Evolutionary conservation across 1,140 invertebrate species (phyloP), one percentile per base, ranked within the genome.

Genomic region (Orussus abietinus): DNA sequence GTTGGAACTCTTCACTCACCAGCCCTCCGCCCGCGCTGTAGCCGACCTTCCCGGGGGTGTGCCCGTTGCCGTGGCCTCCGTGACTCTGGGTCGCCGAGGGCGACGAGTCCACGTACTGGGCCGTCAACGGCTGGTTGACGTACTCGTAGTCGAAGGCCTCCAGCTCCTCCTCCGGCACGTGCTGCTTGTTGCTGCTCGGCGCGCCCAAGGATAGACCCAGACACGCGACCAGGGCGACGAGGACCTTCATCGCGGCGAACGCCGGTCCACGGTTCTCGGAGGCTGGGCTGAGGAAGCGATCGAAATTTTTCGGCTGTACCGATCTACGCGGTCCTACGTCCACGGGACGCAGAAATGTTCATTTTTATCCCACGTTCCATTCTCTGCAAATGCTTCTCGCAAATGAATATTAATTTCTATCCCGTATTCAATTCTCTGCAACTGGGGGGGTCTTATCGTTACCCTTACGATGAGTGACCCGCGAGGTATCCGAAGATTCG

Each of bases 21-120:
- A 74, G 39, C 11, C 65, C 56, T 2, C 71, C 71, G 19, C 70
- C 71, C 4, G 60, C 63, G 41, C 69, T 70, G 46, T 60, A 69
- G 3, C 67, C 69, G 1, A 19, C n/a, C 19, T 42, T n/a, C n/a
- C n/a, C n/a, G n/a, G n/a, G n/a, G n/a, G n/a, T n/a, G n/a, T n/a
- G n/a, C n/a, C n/a, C n/a, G n/a, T n/a, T 26, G 10, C 21, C n/a
- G 26, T 36, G 45, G 15, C 31, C 28, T 20, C 31, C 44, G 35
- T 48, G 45, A 34, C 26, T 21, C 14, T 34, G 38, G 12, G 29
- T 46, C 9, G 35, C 43, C 11, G 29, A 13, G 1, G 51, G 41
- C 0, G 19, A 34, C 3, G 50, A 15, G 9, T 55, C 46, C 0
- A 36, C 30, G 18, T 46, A 54, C 9, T 37, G 18, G n/a, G n/a